Evolutionary conservation across 2,113 vertebrate genomes (phyloP).

Genomic region (Steatornis caripensis): DNA sequence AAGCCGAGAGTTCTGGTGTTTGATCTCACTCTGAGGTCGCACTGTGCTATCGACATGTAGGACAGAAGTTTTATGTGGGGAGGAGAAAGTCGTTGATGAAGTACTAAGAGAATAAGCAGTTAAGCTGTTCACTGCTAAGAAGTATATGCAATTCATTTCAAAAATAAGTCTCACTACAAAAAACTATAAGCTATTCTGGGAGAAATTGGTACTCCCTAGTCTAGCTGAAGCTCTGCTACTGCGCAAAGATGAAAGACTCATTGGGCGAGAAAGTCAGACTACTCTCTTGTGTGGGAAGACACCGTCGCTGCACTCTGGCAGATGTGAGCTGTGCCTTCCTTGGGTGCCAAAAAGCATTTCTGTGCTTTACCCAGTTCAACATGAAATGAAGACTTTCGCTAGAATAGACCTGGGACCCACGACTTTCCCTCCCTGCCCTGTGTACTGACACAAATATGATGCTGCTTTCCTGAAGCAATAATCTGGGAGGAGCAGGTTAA

Average conservation of each 20-base stretch:
- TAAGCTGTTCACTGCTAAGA: background rate
- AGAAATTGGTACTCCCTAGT: background rate
- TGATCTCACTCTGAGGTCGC: background rate
- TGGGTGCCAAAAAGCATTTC: background rate
- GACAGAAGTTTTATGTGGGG: background rate
- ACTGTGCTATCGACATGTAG: background rate
- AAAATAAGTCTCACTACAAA: background rate
- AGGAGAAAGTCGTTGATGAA: background rate
- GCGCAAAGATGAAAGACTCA: background rate
- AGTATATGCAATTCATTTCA: background rate
- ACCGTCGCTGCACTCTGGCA: accelerated
- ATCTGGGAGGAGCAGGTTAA: background rate
- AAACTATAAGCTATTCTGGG: background rate
- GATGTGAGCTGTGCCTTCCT: background rate
- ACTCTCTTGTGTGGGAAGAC: background rate
- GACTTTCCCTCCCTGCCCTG: background rate
- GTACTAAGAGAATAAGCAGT: background rate
- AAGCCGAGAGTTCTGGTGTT: background rate
- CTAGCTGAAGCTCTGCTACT: background rate
- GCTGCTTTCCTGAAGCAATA: background rate
- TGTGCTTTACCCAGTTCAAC: background rate
- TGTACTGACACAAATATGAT: background rate
- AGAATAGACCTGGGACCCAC: background rate
- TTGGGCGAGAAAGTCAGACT: accelerated
- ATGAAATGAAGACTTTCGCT: background rate